These are phyloP conservation scores for Teinopalpus imperialis DNA, from an alignment of 2,888 invertebrate genomes.

Conservation along the genomic window DNA sequence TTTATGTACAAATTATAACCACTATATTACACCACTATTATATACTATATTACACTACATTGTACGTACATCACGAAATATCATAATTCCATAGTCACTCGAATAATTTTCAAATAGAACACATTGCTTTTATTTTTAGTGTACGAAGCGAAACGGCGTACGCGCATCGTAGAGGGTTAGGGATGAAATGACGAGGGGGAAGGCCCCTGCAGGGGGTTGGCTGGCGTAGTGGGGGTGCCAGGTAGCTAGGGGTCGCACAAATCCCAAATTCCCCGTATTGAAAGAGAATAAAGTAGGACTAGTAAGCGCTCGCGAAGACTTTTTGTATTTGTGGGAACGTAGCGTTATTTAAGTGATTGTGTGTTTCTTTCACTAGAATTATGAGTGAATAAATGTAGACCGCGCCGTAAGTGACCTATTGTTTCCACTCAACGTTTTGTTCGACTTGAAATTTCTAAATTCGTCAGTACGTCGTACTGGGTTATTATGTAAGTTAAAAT, in stretches of 20 bases:
- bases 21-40: constrained; percentile 33
- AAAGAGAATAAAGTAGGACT: constrained; percentile 42
- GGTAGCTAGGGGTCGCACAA: constrained; percentile 60
- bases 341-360: constrained; percentile 19
- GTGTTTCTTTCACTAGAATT: neutral
- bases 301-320: constrained; percentile 44
- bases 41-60: constrained; percentile 34
- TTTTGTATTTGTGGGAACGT: constrained; percentile 38
- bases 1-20: constrained; percentile 13
- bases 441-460: neutral
- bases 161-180: constrained; percentile 61
- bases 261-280: constrained; percentile 59
- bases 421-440: constrained; percentile 6
- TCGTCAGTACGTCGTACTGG: constrained; percentile 7
- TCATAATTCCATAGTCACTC: constrained; percentile 40
- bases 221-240: constrained; percentile 44
- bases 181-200: constrained; percentile 49
- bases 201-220: constrained; percentile 31
- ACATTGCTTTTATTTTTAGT: constrained; percentile 22
- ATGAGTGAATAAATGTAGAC: constrained; percentile 1
- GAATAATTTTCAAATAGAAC: constrained; percentile 34
- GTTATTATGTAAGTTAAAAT: neutral
- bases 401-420: constrained; percentile 1
- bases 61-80: constrained; percentile 27
- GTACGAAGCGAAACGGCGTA: constrained; percentile 44